These are phyloP conservation scores for Cylas formicarius DNA, from an alignment of 1,140 invertebrate genomes.

Conservation along the genomic window DNA sequence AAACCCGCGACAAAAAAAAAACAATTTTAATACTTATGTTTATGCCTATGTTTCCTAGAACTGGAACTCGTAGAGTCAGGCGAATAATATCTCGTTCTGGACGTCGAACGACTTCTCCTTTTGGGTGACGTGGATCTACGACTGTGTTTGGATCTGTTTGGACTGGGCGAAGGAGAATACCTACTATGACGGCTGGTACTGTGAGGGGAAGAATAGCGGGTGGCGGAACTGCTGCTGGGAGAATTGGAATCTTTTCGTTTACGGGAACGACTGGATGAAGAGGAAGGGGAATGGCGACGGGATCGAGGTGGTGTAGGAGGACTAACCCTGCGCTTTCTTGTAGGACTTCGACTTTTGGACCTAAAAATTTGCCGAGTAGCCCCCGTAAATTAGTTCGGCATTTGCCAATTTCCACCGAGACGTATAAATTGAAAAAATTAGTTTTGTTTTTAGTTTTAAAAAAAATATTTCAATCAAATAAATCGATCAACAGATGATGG, in stretches of 20 bases:
- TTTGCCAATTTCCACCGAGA: constrained; percentile 4
- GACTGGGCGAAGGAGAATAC: constrained; percentile 29
- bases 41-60: constrained; percentile 37
- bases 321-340: constrained; percentile 33
- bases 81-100: constrained; percentile 33
- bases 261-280: constrained; percentile 30
- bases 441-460: constrained; percentile 1
- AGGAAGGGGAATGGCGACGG: constrained; percentile 33
- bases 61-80: constrained; percentile 26
- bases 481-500: too few species aligned
- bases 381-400: neutral
- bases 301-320: constrained; percentile 38
- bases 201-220: constrained; percentile 34
- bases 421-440: constrained; percentile 1
- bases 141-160: constrained; percentile 13
- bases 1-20: too few species aligned
- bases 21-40: constrained; percentile 41
- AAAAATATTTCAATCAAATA: neutral
- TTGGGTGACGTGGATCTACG: constrained; percentile 27
- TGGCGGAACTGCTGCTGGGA: constrained; percentile 33
- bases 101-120: constrained; percentile 29
- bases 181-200: constrained; percentile 23
- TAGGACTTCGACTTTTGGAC: constrained; percentile 40
- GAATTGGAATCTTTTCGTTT: constrained; percentile 35
- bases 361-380: constrained; percentile 15